Conservation (phyloP, 2,113 vertebrate genomes). For the Sceloporus tristichus region DNA sequence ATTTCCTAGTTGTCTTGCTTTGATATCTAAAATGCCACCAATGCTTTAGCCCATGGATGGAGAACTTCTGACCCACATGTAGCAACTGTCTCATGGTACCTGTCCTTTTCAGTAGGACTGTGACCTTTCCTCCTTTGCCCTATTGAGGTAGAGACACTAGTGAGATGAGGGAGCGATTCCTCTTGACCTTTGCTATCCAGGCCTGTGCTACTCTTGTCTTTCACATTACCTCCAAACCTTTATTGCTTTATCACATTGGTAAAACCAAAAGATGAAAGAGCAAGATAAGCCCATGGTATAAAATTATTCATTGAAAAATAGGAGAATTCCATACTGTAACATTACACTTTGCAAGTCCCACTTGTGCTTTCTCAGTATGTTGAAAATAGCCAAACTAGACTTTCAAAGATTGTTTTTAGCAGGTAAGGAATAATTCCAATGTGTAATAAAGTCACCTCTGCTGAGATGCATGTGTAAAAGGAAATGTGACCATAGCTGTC, state of each 20-base stretch:
- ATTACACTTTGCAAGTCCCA: not conserved
- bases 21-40: not conserved
- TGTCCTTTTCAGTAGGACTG: not conserved
- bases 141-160: not conserved
- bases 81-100: not conserved
- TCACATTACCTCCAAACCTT: not conserved
- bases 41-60: not conserved
- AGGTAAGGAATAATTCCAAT: not conserved
- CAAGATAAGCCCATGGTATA: not conserved
- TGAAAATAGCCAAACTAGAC: not conserved
- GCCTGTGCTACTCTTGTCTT: not conserved
- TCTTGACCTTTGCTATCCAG: not conserved
- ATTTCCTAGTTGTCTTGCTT: not conserved
- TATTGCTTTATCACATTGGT: not conserved
- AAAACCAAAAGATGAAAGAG: not conserved
- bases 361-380: not conserved
- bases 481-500: not conserved
- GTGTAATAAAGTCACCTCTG: not conserved
- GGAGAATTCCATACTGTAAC: not conserved
- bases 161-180: not conserved
- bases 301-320: not conserved
- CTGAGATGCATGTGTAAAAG: conserved; percentile 1
- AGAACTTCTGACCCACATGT: no score
- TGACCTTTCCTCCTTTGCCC: not conserved
- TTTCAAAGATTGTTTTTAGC: not conserved